Conservation (phyloP, 2,113 vertebrate genomes). For the Empidonax alnorum region DNA sequence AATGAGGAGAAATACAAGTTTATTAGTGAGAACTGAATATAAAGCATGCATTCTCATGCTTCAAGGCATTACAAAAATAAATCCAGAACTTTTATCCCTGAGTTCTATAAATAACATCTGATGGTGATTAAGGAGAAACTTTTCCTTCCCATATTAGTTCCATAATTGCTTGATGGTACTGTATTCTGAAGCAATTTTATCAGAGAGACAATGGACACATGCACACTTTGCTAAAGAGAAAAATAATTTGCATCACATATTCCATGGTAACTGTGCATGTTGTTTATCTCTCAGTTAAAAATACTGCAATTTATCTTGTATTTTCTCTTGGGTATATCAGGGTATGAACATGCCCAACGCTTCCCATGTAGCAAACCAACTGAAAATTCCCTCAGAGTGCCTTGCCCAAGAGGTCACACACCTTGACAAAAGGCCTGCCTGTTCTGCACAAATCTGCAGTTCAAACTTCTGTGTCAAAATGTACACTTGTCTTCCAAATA, state of each 20-base stretch:
- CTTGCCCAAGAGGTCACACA: neutral
- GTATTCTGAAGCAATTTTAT: neutral
- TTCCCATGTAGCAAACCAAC: neutral
- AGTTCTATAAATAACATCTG: neutral
- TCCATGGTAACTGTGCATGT: neutral
- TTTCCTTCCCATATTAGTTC: neutral
- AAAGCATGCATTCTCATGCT: neutral
- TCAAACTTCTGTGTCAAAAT: too few species aligned
- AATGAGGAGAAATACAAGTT: neutral
- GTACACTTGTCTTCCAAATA: neutral
- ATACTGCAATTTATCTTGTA: neutral
- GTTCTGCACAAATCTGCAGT: neutral
- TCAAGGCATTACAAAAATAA: neutral
- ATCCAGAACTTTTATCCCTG: neutral
- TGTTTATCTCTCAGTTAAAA: neutral
- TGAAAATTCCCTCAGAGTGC: neutral
- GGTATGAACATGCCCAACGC: neutral
- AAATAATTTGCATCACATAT: neutral
- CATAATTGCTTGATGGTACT: neutral
- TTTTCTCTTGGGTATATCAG: neutral
- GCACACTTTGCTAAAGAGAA: neutral
- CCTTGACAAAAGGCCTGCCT: neutral
- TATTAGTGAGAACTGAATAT: neutral
- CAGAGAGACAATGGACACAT: neutral
- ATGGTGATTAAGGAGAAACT: neutral